These are phyloP conservation scores for Gastracanthus pulcherrimus DNA, from an alignment of 2,888 invertebrate genomes.

Conservation along the genomic window DNA sequence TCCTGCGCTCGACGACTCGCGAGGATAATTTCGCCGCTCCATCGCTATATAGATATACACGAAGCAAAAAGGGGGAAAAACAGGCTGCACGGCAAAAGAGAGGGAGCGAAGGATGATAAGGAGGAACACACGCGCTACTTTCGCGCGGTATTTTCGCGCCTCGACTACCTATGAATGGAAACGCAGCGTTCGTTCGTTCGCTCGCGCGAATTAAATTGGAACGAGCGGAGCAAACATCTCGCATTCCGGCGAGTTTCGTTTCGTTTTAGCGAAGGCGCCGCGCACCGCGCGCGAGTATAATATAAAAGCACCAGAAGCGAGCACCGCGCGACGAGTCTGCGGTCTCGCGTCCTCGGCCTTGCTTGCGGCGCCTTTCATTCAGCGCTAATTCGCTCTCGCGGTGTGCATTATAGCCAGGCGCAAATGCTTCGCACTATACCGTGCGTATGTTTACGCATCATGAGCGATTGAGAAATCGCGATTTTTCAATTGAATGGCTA, in stretches of 20 bases:
- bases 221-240: slow-evolving; percentile 1
- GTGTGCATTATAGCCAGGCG: neutral
- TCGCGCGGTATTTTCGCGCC: slow-evolving; percentile 15
- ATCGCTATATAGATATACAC: too few relatives aligned
- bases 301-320: neutral
- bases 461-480: neutral
- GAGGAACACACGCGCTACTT: slow-evolving; percentile 39
- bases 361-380: slow-evolving; percentile 45
- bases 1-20: too few relatives aligned
- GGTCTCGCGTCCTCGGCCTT: slow-evolving; percentile 40
- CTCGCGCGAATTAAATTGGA: slow-evolving; percentile 33
- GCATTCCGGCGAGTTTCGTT: slow-evolving; percentile 11
- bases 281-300: neutral
- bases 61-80: neutral
- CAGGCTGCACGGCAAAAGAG: neutral
- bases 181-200: too few relatives aligned
- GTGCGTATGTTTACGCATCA: neutral
- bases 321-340: neutral
- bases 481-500: neutral
- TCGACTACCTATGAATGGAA: slow-evolving; percentile 37
- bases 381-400: slow-evolving; percentile 7
- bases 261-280: neutral
- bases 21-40: slow-evolving; percentile 31
- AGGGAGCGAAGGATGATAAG: neutral
- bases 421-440: neutral